Conservation (phyloP, 2,113 vertebrate genomes). For the Myrmecobius fasciatus region DNA sequence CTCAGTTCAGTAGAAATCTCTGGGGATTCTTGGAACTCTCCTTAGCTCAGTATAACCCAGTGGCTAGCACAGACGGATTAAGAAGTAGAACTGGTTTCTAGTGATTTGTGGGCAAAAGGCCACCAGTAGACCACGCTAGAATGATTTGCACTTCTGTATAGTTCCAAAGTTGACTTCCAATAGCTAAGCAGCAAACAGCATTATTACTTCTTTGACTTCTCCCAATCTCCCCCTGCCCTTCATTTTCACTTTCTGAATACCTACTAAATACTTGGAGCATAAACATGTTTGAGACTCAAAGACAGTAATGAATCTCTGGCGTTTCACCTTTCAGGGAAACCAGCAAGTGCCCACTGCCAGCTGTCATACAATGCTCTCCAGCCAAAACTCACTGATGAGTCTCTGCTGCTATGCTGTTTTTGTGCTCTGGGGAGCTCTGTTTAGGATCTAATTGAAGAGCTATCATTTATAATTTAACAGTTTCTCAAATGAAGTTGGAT, state of each 20-base stretch:
- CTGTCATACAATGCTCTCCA: neutral
- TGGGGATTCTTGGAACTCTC: too few species aligned
- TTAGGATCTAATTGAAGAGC: neutral
- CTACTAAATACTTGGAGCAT: neutral
- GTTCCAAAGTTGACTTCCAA: neutral
- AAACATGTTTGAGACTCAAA: neutral
- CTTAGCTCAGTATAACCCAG: slow-evolving; percentile 8
- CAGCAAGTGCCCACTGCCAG: neutral
- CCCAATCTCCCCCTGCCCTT: neutral
- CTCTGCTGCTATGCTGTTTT: neutral
- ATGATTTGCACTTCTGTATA: neutral
- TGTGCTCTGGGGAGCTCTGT: neutral
- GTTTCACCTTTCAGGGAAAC: neutral
- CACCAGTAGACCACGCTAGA: neutral
- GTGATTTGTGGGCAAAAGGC: neutral
- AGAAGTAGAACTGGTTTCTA: slow-evolving; percentile 20
- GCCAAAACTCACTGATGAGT: neutral
- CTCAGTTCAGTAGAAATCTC: too few species aligned
- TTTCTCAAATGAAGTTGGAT: neutral
- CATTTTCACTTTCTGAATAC: slow-evolving; percentile 6
- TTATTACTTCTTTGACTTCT: slow-evolving; percentile 1
- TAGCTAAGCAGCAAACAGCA: neutral
- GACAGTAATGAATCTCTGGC: neutral
- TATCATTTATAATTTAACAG: slow-evolving; percentile 5
- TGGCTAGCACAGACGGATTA: slow-evolving; percentile 26